phyloP scores from a whole-genome alignment of 2,888 invertebrate genomes.

The Frankliniella intonsa region DNA sequence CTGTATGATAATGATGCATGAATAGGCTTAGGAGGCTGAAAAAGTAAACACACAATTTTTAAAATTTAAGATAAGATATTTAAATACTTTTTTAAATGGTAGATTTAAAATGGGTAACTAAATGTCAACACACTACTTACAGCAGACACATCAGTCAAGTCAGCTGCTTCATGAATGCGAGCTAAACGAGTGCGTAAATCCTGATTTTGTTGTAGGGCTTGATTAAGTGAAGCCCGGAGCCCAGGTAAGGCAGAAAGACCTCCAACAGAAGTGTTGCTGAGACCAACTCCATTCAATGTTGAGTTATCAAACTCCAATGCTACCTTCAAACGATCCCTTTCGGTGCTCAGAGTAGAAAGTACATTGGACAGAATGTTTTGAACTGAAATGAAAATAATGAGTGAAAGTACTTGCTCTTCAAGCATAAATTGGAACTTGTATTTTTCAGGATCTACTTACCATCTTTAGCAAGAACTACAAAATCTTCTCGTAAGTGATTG shows the following conservation, averaged over 20 bases:
- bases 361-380: constrained; percentile 50
- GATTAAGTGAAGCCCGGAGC: constrained; percentile 56
- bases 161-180: constrained; percentile 60
- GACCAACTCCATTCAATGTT: background rate
- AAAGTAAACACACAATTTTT: constrained; percentile 35
- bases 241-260: constrained; percentile 49
- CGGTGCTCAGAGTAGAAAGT: constrained; percentile 48
- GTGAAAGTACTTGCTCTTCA: background rate
- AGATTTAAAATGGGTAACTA: background rate
- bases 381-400: constrained; percentile 44
- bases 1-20: constrained; percentile 67
- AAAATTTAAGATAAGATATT: constrained; percentile 34
- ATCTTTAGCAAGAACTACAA: constrained; percentile 63
- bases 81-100: constrained; percentile 33
- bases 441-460: constrained; percentile 48
- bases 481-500: constrained; percentile 58
- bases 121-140: constrained; percentile 42
- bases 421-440: background rate
- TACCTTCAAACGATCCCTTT: constrained; percentile 60
- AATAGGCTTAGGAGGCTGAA: constrained; percentile 53
- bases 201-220: constrained; percentile 69
- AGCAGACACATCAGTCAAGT: constrained; percentile 56
- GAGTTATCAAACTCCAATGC: constrained; percentile 49
- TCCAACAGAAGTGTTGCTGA: background rate
- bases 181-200: constrained; percentile 61